Evolutionary conservation across 1,140 invertebrate species (phyloP), one percentile per base, ranked within the genome.

Genomic region (Grapholita molesta): DNA sequence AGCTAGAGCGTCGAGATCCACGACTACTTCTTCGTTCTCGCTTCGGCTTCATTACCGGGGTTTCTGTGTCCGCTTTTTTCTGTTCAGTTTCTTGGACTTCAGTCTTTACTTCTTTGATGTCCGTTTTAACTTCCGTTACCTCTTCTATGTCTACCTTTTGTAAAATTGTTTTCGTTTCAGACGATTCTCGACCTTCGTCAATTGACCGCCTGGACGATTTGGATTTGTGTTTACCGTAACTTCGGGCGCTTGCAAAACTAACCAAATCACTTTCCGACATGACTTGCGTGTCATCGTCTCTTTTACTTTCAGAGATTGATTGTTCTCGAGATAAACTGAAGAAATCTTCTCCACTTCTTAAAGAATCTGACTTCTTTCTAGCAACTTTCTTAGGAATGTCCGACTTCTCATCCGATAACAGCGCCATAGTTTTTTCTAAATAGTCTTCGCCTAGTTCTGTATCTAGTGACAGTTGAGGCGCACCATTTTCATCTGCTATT

Each of bases 401-500:
- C n/a, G 80, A 57, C 67, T 80, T 85, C 70, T 86, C 84, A 61
- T 91, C 83, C n/a, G 84, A 81, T 42, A 88, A 66, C 67, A 85
- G 68, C 12, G 85, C 82, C 75, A 89, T 85, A 18, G 81, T 85
- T 76, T 89, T 90, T 72, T 91, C 86, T 72, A 89, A 79, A 71
- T 90, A 89, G 77, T 88, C 82, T 66, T 90, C 81, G 48, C 77
- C 80, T 21, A 83, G 66, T 53, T 90, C 86, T 74, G 80, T 75
- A 61, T 91, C 87, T 70, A 86, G 77, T 35, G 93, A 93, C 11
- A 86, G 82, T 69, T 85, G 84, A 8, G 84, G 77, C 24, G 89
- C 83, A 24, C 79, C 88, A 72, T 92, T 92, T 83, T 95, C 94
- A 77, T 95, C 95, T 38, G 95, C 95, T 64, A 96, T 94, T 9